Conservation (phyloP, 2,113 vertebrate species). For the Papio anubis region DNA sequence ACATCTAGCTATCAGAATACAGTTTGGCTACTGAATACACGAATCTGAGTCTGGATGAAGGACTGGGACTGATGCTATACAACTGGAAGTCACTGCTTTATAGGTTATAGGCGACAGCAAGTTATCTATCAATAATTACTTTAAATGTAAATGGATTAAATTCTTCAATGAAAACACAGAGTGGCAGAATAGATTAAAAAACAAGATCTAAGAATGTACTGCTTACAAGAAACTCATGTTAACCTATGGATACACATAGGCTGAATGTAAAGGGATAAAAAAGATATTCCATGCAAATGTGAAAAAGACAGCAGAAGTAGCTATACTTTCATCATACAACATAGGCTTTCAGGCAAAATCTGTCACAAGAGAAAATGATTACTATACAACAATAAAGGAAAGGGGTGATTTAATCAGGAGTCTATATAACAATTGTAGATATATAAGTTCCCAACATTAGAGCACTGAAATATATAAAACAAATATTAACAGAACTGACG, state of each 20-base stretch:
- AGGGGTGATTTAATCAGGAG: background rate
- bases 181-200: background rate
- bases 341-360: background rate
- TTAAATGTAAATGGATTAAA: background rate
- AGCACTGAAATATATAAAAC: background rate
- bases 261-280: background rate
- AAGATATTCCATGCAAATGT: background rate
- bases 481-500: background rate
- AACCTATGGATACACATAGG: background rate
- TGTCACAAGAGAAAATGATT: background rate
- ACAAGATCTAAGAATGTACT: background rate
- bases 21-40: background rate
- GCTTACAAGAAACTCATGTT: background rate
- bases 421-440: background rate
- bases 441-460: background rate
- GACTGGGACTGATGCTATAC: background rate
- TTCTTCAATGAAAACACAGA: background rate
- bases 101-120: background rate
- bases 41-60: background rate
- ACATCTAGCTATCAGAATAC: background rate
- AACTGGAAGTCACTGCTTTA: background rate
- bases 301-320: background rate
- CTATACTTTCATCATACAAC: background rate
- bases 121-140: background rate
- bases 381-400: background rate